Evolutionary conservation across 2,888 invertebrate genomes (phyloP), one percentile per base, ranked within the genome.

Genomic region (Eretmocerus hayati): DNA sequence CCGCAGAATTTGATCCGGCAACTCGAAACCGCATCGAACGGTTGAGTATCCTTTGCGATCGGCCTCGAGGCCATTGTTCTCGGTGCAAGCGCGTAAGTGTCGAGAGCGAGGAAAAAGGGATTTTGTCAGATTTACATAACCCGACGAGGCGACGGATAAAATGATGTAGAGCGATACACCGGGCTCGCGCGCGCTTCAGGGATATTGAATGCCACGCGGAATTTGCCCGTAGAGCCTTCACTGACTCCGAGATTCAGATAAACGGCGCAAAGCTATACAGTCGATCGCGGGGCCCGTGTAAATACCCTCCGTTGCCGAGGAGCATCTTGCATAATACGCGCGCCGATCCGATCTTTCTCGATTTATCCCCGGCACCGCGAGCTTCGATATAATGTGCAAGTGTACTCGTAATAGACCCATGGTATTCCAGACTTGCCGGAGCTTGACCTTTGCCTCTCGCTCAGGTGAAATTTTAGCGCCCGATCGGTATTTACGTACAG

Each of bases 61-160:
- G n/a, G n/a, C n/a, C n/a, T n/a, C n/a, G n/a, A n/a, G n/a, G n/a
- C n/a, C n/a, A n/a, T n/a, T n/a, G n/a, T n/a, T n/a, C n/a, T n/a
- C n/a, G n/a, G n/a, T n/a, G n/a, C n/a, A n/a, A n/a, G n/a, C n/a
- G n/a, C n/a, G n/a, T 23, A 30, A 18, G 6, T 42, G 5, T 2
- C 5, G 31, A 37, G n/a, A 19, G 41, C 8, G 9, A 31, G 35
- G 8, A n/a, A 16, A 18, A 9, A 15, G 33, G 8, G 5, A 5
- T n/a, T 33, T 19, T 18, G 31, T 16, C 9, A 19, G 11, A 26
- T 26, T 26, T 26, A 11, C 26, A 26, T 26, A 26, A 26, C 26
- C 8, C 26, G 26, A 30, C 33, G 44, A 45, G 32, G 42, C 46
- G 47, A 52, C 35, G 42, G 38, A 52, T 52, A 52, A 39, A 47